These are phyloP conservation scores for Thomomys bottae DNA, from an alignment of 2,113 vertebrate species.

Conservation along the genomic window DNA sequence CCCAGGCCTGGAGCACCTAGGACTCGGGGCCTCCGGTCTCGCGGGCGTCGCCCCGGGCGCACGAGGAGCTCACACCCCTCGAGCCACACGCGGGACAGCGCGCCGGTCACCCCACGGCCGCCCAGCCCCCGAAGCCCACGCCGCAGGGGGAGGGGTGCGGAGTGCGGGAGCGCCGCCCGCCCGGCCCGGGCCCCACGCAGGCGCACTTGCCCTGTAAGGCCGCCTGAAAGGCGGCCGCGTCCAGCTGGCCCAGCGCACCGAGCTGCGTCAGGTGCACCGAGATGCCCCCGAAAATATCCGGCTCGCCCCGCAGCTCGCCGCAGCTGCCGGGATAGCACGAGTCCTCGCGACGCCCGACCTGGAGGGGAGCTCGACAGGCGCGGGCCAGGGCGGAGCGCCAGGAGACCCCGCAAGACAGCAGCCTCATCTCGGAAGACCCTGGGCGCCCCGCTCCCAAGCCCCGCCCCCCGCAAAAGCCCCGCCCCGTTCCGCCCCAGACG, in stretches of 20 bases:
- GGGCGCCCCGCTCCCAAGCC: background rate
- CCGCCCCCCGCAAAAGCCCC: background rate
- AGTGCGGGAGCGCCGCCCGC: background rate
- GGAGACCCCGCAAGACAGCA: fast-evolving
- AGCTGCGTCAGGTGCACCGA: slow-evolving; percentile 83
- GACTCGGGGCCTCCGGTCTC: too few species aligned
- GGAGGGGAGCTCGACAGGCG: fast-evolving
- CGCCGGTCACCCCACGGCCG: too few species aligned
- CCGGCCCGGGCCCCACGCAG: background rate
- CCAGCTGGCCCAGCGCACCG: slow-evolving; percentile 80
- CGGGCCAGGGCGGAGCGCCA: fast-evolving
- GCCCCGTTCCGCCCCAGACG: too few species aligned
- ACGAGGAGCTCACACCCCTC: too few species aligned
- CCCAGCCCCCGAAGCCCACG: too few species aligned
- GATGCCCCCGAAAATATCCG: slow-evolving; percentile 91
- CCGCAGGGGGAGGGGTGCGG: too few species aligned
- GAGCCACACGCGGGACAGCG: too few species aligned
- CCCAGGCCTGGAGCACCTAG: too few species aligned
- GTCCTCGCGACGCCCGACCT: fast-evolving
- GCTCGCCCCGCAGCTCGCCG: slow-evolving; percentile 1
- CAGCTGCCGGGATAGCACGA: background rate
- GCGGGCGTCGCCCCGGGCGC: too few species aligned
- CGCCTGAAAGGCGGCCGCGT: slow-evolving; percentile 82
- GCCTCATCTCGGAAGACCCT: too few species aligned
- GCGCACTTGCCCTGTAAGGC: slow-evolving; percentile 86